Evolutionary conservation across 2,797 vertebrate species (phyloP).

Genomic region (Tenualosa ilisha): DNA sequence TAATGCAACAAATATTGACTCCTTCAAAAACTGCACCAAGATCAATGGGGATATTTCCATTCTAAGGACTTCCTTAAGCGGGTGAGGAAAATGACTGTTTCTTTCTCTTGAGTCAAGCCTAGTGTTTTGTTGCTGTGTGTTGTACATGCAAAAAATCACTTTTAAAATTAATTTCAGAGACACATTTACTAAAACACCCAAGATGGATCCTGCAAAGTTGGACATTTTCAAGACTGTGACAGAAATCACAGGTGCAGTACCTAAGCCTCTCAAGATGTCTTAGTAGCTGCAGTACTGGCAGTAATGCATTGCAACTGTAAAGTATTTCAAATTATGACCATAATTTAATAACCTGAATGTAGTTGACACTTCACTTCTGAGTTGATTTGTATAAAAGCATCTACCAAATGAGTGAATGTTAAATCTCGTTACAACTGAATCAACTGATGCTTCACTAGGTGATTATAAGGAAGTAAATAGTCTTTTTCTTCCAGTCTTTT

Average conservation of each 20-base stretch:
- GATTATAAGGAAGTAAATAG: neutral
- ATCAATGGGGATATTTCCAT: conserved; percentile 86
- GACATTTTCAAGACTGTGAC: conserved; percentile 87
- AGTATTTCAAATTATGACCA: neutral
- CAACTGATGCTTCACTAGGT: neutral
- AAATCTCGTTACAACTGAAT: neutral
- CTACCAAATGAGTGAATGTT: neutral
- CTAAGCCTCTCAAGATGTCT: neutral
- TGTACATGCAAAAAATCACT: neutral
- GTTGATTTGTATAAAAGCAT: too few species aligned
- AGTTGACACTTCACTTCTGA: too few species aligned
- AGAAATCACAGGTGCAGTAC: conserved; percentile 87
- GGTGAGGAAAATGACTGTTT: conserved; percentile 69
- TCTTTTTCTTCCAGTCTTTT: neutral
- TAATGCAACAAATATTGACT: conserved; percentile 89
- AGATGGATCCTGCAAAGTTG: conserved; percentile 81
- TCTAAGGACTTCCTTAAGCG: conserved; percentile 76
- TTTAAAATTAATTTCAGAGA: conserved; percentile 76
- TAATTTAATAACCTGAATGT: neutral
- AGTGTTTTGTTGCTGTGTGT: neutral
- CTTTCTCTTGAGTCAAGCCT: neutral
- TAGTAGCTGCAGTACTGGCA: neutral
- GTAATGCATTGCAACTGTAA: neutral
- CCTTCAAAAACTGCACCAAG: conserved; percentile 89
- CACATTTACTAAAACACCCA: conserved; percentile 74